A percentile compares a stretch with the other conserved stretches of the same genome.
Conservation (phyloP, 2,113 vertebrate genomes). For the Pyrgilauda ruficollis region DNA sequence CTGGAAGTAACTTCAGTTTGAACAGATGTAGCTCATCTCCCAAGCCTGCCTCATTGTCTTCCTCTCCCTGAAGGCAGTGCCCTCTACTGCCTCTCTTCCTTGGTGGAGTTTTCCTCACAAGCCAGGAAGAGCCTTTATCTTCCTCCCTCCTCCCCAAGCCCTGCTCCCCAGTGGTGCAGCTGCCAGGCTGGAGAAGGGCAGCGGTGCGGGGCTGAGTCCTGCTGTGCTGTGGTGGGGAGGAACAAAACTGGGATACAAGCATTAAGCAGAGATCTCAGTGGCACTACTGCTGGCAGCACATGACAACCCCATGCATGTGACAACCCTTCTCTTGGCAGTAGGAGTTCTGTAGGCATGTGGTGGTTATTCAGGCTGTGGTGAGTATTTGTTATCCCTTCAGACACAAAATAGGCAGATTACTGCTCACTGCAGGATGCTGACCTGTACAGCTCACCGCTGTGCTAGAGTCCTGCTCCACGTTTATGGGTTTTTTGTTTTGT, state of each 20-base stretch:
- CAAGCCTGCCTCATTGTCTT: not conserved
- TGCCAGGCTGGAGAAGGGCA: not conserved
- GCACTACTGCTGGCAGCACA: not conserved
- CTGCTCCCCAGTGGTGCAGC: fast-evolving
- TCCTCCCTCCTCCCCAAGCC: not conserved
- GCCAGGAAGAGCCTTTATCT: not conserved
- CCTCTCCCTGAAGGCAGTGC: not conserved
- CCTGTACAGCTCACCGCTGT: not conserved
- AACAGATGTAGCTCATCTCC: not conserved
- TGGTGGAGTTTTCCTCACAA: not conserved
- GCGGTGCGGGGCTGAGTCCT: not conserved
- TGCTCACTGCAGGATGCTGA: not conserved
- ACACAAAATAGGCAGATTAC: not conserved
- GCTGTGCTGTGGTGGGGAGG: not conserved
- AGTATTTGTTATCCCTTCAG: not conserved
- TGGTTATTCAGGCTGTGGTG: not conserved
- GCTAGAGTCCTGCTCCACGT: not conserved
- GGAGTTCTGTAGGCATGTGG: not conserved
- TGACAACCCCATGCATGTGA: not conserved
- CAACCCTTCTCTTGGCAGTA: not conserved
- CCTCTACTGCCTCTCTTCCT: not conserved
- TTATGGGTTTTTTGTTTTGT: not conserved
- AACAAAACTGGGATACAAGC: not conserved
- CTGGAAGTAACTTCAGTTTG: not conserved
- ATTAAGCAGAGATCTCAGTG: not conserved